Evolutionary conservation across 2,888 invertebrate species (phyloP).

Genomic region (Epinotia ramella): DNA sequence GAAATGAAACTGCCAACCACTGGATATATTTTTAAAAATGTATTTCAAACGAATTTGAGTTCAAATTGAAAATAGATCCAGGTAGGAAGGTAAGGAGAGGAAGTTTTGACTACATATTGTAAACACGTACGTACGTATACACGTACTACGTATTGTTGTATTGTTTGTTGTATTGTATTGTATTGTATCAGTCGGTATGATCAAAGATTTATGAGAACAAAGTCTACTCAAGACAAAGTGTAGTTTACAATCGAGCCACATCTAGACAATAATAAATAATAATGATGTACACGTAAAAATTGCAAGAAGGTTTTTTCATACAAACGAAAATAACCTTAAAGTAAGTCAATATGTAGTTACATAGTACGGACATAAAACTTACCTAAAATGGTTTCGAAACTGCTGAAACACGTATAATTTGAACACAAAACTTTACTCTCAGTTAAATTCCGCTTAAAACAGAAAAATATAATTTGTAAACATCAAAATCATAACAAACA

Average conservation of each 20-base stretch:
- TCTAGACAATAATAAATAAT: not conserved
- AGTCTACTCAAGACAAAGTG: not conserved
- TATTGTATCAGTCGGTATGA: too few species aligned
- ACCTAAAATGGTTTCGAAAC: conserved; percentile 8
- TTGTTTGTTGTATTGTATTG: too few species aligned
- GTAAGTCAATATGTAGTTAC: not conserved
- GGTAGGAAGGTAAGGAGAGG: not conserved
- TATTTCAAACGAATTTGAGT: too few species aligned
- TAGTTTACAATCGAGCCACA: not conserved
- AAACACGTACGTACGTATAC: too few species aligned
- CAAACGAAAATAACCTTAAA: conserved; percentile 21
- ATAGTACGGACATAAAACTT: not conserved
- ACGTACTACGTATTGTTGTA: too few species aligned
- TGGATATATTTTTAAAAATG: too few species aligned
- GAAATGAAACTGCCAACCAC: too few species aligned
- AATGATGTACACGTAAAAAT: not conserved
- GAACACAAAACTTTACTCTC: not conserved
- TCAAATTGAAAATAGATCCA: too few species aligned
- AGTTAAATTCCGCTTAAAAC: not conserved
- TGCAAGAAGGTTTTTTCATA: not conserved
- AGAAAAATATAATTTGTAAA: conserved; percentile 15
- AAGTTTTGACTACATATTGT: too few species aligned
- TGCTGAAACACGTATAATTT: not conserved
- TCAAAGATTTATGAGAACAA: not conserved
- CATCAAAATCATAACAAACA: conserved; percentile 43